Conservation (phyloP, 2,888 invertebrate species). For the Baronia brevicornis region DNA sequence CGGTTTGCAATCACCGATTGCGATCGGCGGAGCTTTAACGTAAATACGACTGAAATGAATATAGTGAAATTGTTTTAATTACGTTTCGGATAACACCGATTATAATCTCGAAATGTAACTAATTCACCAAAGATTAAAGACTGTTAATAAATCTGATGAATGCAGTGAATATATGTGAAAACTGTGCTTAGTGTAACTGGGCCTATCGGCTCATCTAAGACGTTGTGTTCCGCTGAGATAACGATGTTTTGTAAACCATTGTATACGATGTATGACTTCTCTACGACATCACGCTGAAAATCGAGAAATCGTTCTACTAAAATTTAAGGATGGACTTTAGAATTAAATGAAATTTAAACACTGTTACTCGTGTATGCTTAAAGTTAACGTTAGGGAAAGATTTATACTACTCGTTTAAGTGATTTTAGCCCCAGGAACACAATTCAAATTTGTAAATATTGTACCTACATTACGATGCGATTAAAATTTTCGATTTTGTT, state of each 20-base stretch:
- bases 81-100: constrained; percentile 17
- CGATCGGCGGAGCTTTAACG: constrained; percentile 57
- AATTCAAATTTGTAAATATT: constrained; percentile 49
- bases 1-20: constrained; percentile 22
- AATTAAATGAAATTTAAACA: constrained; percentile 69
- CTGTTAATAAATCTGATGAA: constrained; percentile 23
- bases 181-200: constrained; percentile 29
- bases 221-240: constrained; percentile 52
- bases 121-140: constrained; percentile 43
- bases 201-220: constrained; percentile 23
- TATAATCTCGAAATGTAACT: constrained; percentile 17
- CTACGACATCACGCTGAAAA: constrained; percentile 56
- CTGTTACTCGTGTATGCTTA: constrained; percentile 72
- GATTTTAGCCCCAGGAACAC: constrained; percentile 55
- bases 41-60: constrained; percentile 18
- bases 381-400: constrained; percentile 62
- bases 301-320: constrained; percentile 46
- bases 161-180: constrained; percentile 22
- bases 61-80: constrained; percentile 22
- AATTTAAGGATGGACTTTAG: constrained; percentile 55
- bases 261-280: constrained; percentile 73
- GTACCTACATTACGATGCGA: constrained; percentile 38
- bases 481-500: constrained; percentile 37
- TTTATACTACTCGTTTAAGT: constrained; percentile 65
- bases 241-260: constrained; percentile 68